Evolutionary conservation across 2,888 invertebrate species (phyloP).

Genomic region (Nomada fabriciana): DNA sequence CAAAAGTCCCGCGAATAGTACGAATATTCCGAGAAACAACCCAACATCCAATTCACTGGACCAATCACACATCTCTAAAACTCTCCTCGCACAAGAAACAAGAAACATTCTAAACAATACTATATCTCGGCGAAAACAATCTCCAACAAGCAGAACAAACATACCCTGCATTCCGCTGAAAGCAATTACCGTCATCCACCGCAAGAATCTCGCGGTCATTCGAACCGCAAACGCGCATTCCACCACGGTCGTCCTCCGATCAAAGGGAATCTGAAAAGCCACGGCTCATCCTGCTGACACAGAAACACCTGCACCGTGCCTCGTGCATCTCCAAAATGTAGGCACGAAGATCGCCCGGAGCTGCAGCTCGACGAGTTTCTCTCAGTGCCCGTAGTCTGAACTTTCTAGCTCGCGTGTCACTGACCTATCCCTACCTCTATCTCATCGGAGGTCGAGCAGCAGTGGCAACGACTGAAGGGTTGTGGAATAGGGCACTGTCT

Average conservation of each 20-base stretch:
- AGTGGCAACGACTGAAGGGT: constrained; percentile 33
- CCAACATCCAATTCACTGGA: no score
- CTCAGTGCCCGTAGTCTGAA: constrained; percentile 63
- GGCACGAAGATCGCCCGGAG: constrained; percentile 54
- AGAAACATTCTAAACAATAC: no score
- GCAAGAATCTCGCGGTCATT: constrained; percentile 9
- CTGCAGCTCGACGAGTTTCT: constrained; percentile 54
- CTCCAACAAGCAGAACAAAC: not conserved
- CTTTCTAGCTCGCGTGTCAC: constrained; percentile 80
- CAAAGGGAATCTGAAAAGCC: constrained; percentile 28
- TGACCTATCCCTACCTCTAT: constrained; percentile 74
- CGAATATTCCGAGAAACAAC: no score
- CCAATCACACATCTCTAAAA: no score
- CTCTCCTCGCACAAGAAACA: no score
- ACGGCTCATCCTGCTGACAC: constrained; percentile 40
- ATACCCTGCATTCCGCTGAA: not conserved
- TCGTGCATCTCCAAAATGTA: constrained; percentile 63
- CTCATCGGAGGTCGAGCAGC: constrained; percentile 27
- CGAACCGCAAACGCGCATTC: constrained; percentile 1
- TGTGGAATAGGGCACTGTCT: constrained; percentile 44
- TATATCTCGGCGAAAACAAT: not conserved
- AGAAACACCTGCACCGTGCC: constrained; percentile 40
- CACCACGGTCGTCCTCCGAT: not conserved
- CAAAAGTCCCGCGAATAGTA: no score
- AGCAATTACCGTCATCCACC: not conserved